Evolutionary conservation across 2,888 invertebrate genomes (phyloP), one percentile per base, ranked within the genome.

Genomic region (Sepiola atlantica): DNA sequence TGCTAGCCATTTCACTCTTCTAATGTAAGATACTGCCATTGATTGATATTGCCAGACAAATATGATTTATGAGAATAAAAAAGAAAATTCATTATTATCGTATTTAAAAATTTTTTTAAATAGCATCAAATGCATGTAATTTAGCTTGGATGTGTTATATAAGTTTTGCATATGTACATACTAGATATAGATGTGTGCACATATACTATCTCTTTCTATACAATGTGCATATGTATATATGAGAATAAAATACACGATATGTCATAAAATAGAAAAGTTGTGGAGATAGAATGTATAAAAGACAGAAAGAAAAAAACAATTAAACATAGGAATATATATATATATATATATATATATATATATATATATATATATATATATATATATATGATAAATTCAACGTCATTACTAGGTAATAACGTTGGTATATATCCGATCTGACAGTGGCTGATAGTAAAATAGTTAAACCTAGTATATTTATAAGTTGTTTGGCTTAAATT

Each of bases 1-100:
- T 77, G 77, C 77, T 77, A 77, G 77, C 77, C 77, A 77, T 77
- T 77, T 77, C 77, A 77, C 77, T 77, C n/a, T 77, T n/a, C 77
- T 77, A n/a, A 77, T n/a, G 77, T n/a, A 77, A 77, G 77, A 77
- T n/a, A 77, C 77, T 77, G 77, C 77, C 77, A n/a, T 32, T 77
- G 77, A 77, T 77, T 61, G 61, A 28, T 45, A 45, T 61, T 61
- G 28, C 61, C 61, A 61, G 28, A 61, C 61, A 61, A 28, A 61
- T 28, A 61, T 21, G 6, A 12, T 61, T 61, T 28, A 28, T 61
- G 28, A 28, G 24, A 61, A 61, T 24, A 20, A 61, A 45, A 61
- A 24, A 61, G 24, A 61, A 61, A 8, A 61, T 61, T 61, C 61
- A 61, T 61, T 61, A 21, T 28, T 61, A 21, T 28, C 0, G 28